Conservation (phyloP, 2,888 invertebrate genomes). For the Cephus runcator region DNA sequence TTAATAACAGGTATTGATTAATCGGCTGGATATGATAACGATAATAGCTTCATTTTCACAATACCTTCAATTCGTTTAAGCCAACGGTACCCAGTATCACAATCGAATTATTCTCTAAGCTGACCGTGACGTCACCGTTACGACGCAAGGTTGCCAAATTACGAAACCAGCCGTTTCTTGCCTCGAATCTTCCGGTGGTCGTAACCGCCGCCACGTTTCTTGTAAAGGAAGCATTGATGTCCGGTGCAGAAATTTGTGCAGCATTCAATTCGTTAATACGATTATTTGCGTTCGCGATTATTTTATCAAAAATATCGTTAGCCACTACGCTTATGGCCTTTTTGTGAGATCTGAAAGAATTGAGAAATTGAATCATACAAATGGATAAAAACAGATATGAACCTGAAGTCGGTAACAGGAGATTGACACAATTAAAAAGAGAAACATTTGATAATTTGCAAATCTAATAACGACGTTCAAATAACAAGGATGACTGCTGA, state of each 20-base stretch:
- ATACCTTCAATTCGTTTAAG: slow-evolving; percentile 14
- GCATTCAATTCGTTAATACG: slow-evolving; percentile 13
- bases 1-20: neutral
- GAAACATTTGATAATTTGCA: neutral
- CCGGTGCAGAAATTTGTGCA: slow-evolving; percentile 10
- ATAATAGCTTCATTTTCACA: neutral
- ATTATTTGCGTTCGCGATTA: slow-evolving; percentile 18
- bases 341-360: slow-evolving; percentile 13
- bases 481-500: neutral
- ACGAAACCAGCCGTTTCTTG: slow-evolving; percentile 12
- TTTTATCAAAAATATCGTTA: slow-evolving; percentile 20
- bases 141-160: slow-evolving; percentile 12
- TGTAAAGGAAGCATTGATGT: slow-evolving; percentile 16
- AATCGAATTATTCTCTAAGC: slow-evolving; percentile 9
- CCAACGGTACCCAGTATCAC: slow-evolving; percentile 13
- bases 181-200: slow-evolving; percentile 16
- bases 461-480: neutral
- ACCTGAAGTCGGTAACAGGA: neutral
- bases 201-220: slow-evolving; percentile 14
- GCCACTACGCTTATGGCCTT: slow-evolving; percentile 16
- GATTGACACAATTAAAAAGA: neutral
- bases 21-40: neutral
- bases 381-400: neutral
- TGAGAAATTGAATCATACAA: neutral
- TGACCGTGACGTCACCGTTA: slow-evolving; percentile 16